Evolutionary conservation across 2,888 invertebrate species (phyloP).

Genomic region (Lepas anatifera): DNA sequence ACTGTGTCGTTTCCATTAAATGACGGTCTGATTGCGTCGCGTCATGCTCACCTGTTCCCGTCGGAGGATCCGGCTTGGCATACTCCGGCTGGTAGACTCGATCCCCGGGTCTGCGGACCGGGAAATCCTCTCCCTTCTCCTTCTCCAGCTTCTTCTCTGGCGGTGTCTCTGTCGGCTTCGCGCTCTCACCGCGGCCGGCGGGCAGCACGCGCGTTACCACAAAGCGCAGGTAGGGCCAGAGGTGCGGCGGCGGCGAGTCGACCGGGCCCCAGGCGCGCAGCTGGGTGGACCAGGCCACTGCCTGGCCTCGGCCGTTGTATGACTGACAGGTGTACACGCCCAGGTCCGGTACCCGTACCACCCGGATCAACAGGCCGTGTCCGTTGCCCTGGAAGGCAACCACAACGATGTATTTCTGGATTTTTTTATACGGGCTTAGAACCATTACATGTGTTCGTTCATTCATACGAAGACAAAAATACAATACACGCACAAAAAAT

Average conservation of each 20-base stretch:
- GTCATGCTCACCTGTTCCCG: neutral
- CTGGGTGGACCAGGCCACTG: slow-evolving; percentile 61
- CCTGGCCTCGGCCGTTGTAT: slow-evolving; percentile 64
- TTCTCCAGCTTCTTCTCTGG: neutral
- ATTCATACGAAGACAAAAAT: too few relatives aligned
- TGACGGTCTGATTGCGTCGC: too few relatives aligned
- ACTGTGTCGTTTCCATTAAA: too few relatives aligned
- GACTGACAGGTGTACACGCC: slow-evolving; percentile 83
- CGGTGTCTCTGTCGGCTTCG: neutral
- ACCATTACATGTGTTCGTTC: too few relatives aligned
- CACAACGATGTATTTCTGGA: too few relatives aligned
- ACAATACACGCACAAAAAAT: too few relatives aligned
- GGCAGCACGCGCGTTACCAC: neutral
- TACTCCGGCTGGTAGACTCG: slow-evolving; percentile 24
- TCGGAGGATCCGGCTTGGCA: slow-evolving; percentile 28
- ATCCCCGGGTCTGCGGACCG: slow-evolving; percentile 33
- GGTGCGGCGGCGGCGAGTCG: neutral
- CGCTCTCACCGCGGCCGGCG: neutral
- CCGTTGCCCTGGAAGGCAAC: slow-evolving; percentile 30
- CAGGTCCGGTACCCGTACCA: slow-evolving; percentile 55
- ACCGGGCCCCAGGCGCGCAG: slow-evolving; percentile 44
- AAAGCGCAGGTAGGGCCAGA: neutral
- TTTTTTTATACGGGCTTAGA: too few relatives aligned
- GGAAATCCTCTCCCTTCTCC: slow-evolving; percentile 26
- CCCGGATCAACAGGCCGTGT: slow-evolving; percentile 58